These are phyloP conservation scores for Setophaga petechia DNA, from an alignment of 2,113 vertebrate genomes.

Conservation along the genomic window DNA sequence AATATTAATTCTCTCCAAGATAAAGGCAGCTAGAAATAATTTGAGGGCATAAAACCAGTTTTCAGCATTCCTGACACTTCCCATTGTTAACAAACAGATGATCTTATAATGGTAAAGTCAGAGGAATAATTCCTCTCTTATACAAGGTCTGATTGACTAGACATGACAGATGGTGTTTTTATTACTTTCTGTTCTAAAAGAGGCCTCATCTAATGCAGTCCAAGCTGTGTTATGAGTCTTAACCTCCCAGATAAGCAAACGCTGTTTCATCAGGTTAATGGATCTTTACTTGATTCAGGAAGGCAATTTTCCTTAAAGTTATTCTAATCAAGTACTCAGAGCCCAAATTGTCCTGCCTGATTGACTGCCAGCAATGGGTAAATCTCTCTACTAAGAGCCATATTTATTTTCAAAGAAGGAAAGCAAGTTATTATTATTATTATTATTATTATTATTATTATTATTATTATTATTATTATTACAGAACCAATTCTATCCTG, in stretches of 20 bases:
- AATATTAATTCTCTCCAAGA: conserved; percentile 37
- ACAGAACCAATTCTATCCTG: neutral
- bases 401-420: conserved; percentile 53
- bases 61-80: conserved; percentile 38
- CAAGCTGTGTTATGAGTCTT: conserved; percentile 37
- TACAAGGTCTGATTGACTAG: conserved; percentile 46
- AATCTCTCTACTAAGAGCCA: neutral
- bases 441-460: neutral
- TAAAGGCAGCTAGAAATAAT: conserved; percentile 53
- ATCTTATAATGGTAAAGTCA: conserved; percentile 31
- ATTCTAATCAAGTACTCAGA: conserved; percentile 59
- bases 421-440: conserved; percentile 26
- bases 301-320: conserved; percentile 61
- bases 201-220: conserved; percentile 35
- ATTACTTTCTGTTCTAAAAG: conserved; percentile 53
- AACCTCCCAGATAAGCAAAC: conserved; percentile 52
- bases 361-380: neutral
- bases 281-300: conserved; percentile 57
- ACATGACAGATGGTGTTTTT: conserved; percentile 54
- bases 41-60: conserved; percentile 35
- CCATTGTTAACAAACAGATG: conserved; percentile 54
- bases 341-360: conserved; percentile 31
- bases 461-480: conserved; percentile 17
- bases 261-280: conserved; percentile 59
- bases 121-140: conserved; percentile 46